phyloP scores from a whole-genome alignment of 2,797 vertebrate genomes.

The Yasuhikotakia modesta region DNA sequence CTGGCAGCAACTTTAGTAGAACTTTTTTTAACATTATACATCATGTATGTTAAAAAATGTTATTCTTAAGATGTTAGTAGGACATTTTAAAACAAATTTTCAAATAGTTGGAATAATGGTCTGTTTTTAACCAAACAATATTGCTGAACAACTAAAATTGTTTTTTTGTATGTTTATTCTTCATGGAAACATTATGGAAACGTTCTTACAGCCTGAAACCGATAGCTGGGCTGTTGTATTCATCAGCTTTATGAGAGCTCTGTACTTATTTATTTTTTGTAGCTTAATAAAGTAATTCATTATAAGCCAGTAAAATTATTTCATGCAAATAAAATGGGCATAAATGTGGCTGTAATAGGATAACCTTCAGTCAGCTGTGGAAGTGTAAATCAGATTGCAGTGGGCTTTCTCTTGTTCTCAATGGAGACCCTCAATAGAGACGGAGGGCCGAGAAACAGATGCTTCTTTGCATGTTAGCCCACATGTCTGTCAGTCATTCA shows the following conservation, averaged over 20 bases:
- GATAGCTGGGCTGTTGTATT: background rate
- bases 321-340: background rate
- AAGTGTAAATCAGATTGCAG: slow-evolving; percentile 37
- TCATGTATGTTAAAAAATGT: too few relatives aligned
- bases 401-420: slow-evolving; percentile 46
- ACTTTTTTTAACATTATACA: too few relatives aligned
- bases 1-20: too few relatives aligned
- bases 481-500: slow-evolving; percentile 50
- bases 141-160: too few relatives aligned
- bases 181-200: too few relatives aligned
- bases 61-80: too few relatives aligned
- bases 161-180: too few relatives aligned
- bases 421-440: slow-evolving; percentile 38
- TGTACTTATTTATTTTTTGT: background rate
- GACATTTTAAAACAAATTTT: too few relatives aligned
- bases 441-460: slow-evolving; percentile 54
- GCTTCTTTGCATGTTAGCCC: slow-evolving; percentile 49
- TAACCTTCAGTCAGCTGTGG: slow-evolving; percentile 22
- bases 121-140: too few relatives aligned
- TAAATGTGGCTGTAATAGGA: background rate
- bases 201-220: too few relatives aligned
- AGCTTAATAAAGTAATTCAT: background rate
- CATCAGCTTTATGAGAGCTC: background rate
- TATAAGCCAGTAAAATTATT: background rate
- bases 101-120: too few relatives aligned